These are phyloP conservation scores for Chiloscyllium plagiosum DNA, from an alignment of 2,113 vertebrate species.

Conservation along the genomic window DNA sequence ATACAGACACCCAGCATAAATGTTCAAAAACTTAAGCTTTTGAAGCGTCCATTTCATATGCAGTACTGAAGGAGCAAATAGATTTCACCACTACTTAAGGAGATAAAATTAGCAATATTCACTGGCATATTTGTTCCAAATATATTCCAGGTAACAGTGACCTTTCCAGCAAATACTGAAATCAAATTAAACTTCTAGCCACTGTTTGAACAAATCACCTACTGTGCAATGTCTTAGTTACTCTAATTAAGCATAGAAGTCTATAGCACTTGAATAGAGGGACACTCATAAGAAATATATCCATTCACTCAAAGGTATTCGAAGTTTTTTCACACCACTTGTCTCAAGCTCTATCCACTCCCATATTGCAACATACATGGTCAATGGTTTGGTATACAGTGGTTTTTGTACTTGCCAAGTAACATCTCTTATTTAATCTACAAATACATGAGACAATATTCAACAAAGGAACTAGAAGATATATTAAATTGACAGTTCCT, in stretches of 20 bases:
- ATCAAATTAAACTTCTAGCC: neutral
- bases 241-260: neutral
- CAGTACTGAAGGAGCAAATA: neutral
- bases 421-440: neutral
- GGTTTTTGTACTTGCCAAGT: neutral
- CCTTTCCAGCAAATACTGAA: neutral
- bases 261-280: neutral
- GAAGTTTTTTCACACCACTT: neutral
- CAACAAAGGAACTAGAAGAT: neutral
- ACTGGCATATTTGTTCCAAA: too few species aligned
- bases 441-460: neutral
- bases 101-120: too few species aligned
- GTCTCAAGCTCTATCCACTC: neutral
- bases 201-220: neutral
- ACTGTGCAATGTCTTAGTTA: neutral
- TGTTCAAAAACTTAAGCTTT: neutral
- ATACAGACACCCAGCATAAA: neutral
- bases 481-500: neutral
- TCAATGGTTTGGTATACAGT: neutral
- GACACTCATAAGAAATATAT: neutral
- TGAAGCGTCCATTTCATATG: neutral
- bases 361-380: neutral
- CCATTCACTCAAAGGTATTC: neutral
- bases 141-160: neutral
- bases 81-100: neutral